A percentile compares a stretch with the other conserved stretches of the same genome.
phyloP scores from a whole-genome alignment of 2,113 vertebrate genomes.

The Lichenostomus cassidix region DNA sequence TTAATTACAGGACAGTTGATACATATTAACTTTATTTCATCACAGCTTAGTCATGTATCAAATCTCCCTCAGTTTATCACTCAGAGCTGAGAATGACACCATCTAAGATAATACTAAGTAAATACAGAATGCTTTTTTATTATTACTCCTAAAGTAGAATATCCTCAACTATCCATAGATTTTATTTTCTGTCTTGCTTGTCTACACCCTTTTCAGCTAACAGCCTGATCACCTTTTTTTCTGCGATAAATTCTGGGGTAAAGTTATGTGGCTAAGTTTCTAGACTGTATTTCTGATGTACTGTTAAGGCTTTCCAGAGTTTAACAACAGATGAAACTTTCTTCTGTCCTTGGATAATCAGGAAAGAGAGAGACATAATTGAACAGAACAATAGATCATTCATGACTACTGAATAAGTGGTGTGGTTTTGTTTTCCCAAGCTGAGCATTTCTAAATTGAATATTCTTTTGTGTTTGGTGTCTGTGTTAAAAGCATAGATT shows the following conservation, averaged over 20 bases:
- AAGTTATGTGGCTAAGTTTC: neutral
- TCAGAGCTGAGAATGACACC: neutral
- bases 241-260: neutral
- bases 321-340: neutral
- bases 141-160: neutral
- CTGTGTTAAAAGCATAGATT: neutral
- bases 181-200: neutral
- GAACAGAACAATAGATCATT: neutral
- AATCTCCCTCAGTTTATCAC: neutral
- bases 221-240: neutral
- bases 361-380: neutral
- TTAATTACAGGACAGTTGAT: neutral
- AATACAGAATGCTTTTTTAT: neutral
- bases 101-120: neutral
- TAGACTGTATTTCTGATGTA: neutral
- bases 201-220: neutral
- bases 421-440: neutral
- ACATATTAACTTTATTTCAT: neutral
- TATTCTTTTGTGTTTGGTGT: neutral
- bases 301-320: neutral
- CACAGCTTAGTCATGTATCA: neutral
- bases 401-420: neutral
- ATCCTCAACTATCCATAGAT: neutral
- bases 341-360: neutral
- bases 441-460: neutral